phyloP scores from a whole-genome alignment of 2,888 invertebrate species.

The Oegoconia quadripuncta region DNA sequence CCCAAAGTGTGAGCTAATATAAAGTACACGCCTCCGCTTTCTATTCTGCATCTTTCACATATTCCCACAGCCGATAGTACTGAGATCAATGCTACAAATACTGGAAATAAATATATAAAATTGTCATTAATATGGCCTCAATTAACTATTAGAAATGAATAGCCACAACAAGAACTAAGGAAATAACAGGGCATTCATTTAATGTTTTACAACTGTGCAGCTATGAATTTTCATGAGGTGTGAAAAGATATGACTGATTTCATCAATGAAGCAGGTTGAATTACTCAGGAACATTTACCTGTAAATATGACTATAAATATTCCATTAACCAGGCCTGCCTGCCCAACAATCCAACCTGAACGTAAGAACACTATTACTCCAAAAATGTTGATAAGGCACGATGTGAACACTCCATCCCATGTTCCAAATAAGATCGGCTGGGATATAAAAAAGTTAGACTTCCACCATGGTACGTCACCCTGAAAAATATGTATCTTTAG shows the following conservation, averaged over 20 bases:
- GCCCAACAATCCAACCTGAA: constrained; percentile 98
- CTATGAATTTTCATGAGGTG: too few relatives aligned
- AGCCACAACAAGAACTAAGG: background rate
- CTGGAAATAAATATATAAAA: constrained; percentile 66
- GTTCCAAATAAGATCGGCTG: constrained; percentile 97
- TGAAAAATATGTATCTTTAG: constrained; percentile 43
- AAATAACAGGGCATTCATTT: too few relatives aligned
- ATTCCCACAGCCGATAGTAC: constrained; percentile 97
- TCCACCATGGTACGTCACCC: constrained; percentile 96
- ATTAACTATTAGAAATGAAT: background rate
- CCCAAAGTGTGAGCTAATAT: constrained; percentile 96
- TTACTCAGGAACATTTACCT: constrained; percentile 78
- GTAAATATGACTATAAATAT: constrained; percentile 89
- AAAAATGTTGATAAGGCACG: constrained; percentile 97
- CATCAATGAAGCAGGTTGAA: too few relatives aligned
- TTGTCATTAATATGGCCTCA: background rate
- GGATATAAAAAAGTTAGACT: constrained; percentile 96
- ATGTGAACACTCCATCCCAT: constrained; percentile 99
- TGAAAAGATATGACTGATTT: too few relatives aligned
- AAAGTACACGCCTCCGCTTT: constrained; percentile 99
- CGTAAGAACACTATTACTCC: constrained; percentile 98
- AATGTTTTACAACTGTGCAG: too few relatives aligned
- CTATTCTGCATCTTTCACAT: constrained; percentile 95
- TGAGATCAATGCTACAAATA: constrained; percentile 93
- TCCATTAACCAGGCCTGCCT: constrained; percentile 90